phyloP scores from a whole-genome alignment of 2,888 invertebrate species.

The Cryptus viduatorius region DNA sequence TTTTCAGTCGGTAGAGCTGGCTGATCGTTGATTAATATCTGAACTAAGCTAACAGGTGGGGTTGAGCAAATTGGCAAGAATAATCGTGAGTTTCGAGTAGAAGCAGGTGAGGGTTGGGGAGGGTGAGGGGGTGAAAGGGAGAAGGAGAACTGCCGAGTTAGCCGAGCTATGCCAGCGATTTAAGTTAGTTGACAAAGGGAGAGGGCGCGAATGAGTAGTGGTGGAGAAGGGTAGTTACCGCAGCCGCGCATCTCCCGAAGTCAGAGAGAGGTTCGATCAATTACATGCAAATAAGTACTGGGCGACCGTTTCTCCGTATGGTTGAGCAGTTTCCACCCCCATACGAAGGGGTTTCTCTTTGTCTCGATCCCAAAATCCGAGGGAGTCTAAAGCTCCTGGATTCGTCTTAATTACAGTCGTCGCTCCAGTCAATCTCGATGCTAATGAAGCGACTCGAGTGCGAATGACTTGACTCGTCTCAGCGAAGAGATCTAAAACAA shows the following conservation, averaged over 20 bases:
- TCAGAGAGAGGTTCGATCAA: constrained; percentile 74
- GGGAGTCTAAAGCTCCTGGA: constrained; percentile 77
- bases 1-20: neutral
- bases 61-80: constrained; percentile 64
- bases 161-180: constrained; percentile 37
- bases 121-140: constrained; percentile 1
- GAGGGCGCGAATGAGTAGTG: constrained; percentile 56
- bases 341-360: constrained; percentile 47
- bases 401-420: constrained; percentile 84
- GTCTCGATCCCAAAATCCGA: constrained; percentile 54
- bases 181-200: constrained; percentile 69
- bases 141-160: constrained; percentile 24
- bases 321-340: constrained; percentile 32
- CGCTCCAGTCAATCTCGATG: constrained; percentile 84
- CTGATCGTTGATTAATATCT: constrained; percentile 67
- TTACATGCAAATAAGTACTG: constrained; percentile 83
- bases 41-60: constrained; percentile 63
- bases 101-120: neutral
- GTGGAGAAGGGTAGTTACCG: constrained; percentile 60
- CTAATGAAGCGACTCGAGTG: constrained; percentile 81
- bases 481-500: constrained; percentile 2
- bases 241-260: constrained; percentile 70
- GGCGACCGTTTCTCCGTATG: constrained; percentile 60
- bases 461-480: constrained; percentile 37
- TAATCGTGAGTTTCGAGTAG: constrained; percentile 22